Percentiles rank a stretch among this genome's conserved stretches.
These are phyloP conservation scores for Athalia cordata DNA, from an alignment of 2,888 invertebrate species.

Conservation along the genomic window DNA sequence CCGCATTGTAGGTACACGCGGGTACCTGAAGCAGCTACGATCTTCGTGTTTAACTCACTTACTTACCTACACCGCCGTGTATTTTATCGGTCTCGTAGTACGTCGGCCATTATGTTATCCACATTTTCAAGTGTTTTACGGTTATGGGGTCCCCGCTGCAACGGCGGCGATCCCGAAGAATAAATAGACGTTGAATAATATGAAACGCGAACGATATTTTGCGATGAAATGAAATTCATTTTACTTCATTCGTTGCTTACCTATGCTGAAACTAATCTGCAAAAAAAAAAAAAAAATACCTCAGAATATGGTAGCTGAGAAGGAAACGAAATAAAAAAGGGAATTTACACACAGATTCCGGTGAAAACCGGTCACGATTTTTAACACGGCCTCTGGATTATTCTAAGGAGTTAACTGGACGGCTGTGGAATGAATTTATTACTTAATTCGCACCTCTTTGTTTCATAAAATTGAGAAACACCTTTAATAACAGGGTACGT, in stretches of 20 bases:
- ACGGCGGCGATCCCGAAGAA: too few species aligned
- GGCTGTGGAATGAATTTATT: slow-evolving; percentile 62
- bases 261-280: too few species aligned
- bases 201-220: too few species aligned
- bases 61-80: slow-evolving; percentile 52
- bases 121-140: slow-evolving; percentile 22
- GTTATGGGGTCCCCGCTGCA: too few species aligned
- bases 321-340: neutral
- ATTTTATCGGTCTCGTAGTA: slow-evolving; percentile 31
- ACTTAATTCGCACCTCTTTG: slow-evolving; percentile 71
- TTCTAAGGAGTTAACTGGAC: neutral
- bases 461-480: slow-evolving; percentile 72
- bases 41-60: slow-evolving; percentile 61
- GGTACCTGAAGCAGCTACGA: slow-evolving; percentile 20
- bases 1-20: slow-evolving; percentile 50
- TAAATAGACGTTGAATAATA: too few species aligned
- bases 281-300: neutral
- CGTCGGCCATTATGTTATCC: slow-evolving; percentile 49
- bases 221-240: too few species aligned
- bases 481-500: slow-evolving; percentile 67
- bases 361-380: slow-evolving; percentile 24
- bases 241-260: too few species aligned
- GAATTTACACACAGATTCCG: slow-evolving; percentile 1
- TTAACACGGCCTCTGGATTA: neutral
- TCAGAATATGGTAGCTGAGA: neutral